phyloP scores from a whole-genome alignment of 2,888 invertebrate genomes.

The Scelioninae gen. 1 region DNA sequence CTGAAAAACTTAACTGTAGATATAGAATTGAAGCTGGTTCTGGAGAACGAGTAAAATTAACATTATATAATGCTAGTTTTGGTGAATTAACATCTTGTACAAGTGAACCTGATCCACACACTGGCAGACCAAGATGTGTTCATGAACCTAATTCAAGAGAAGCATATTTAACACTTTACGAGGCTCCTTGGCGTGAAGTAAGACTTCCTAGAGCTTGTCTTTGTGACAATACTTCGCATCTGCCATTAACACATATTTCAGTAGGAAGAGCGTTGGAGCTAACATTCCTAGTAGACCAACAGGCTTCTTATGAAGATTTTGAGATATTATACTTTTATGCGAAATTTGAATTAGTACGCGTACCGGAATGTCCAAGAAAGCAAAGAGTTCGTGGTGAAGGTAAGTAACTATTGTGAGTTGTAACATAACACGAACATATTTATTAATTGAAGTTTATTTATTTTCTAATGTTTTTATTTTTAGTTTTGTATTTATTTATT shows the following conservation, averaged over 20 bases:
- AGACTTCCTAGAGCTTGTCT: slow-evolving; percentile 90
- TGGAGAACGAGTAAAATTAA: slow-evolving; percentile 88
- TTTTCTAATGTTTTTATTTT: no score
- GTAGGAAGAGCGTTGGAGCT: slow-evolving; percentile 90
- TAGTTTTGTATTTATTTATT: no score
- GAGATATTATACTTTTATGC: slow-evolving; percentile 92
- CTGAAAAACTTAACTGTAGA: slow-evolving; percentile 90
- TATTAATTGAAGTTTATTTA: no score
- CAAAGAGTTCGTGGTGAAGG: slow-evolving; percentile 87
- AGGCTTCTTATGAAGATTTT: slow-evolving; percentile 92
- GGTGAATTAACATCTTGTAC: slow-evolving; percentile 88
- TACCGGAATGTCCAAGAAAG: slow-evolving; percentile 88
- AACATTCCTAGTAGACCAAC: slow-evolving; percentile 89
- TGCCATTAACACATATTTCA: slow-evolving; percentile 88
- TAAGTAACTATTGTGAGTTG: slow-evolving; percentile 36
- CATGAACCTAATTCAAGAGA: slow-evolving; percentile 78
- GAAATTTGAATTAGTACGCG: slow-evolving; percentile 87
- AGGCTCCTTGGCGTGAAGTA: slow-evolving; percentile 90
- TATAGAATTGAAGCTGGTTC: slow-evolving; percentile 90
- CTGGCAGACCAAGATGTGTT: slow-evolving; percentile 88
- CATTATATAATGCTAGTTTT: slow-evolving; percentile 89
- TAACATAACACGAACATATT: no score
- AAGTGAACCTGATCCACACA: slow-evolving; percentile 90
- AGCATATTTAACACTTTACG: slow-evolving; percentile 87
- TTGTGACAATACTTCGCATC: slow-evolving; percentile 90